Conservation (phyloP, 2,797 vertebrate genomes). For the Enteromius fasciolatus region DNA sequence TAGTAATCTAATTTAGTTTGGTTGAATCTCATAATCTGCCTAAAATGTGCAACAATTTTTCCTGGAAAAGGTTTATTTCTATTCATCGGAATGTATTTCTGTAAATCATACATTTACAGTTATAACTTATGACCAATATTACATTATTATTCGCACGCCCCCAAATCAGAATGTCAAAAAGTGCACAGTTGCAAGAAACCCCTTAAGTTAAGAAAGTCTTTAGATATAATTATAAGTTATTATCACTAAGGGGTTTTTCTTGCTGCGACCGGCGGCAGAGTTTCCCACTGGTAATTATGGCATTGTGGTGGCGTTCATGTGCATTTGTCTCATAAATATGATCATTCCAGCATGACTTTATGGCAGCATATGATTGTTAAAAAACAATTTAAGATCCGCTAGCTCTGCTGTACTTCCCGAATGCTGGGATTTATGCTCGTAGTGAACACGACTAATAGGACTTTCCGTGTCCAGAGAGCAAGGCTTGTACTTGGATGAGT, state of each 20-base stretch:
- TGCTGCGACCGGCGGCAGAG: neutral
- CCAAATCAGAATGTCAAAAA: slow-evolving; percentile 3
- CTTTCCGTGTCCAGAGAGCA: neutral
- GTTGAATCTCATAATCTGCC: neutral
- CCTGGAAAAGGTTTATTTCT: neutral
- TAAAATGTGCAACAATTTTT: neutral
- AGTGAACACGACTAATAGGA: slow-evolving; percentile 33
- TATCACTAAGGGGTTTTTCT: neutral
- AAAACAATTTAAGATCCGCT: slow-evolving; percentile 15
- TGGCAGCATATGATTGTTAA: slow-evolving; percentile 15
- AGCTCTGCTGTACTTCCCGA: slow-evolving; percentile 19
- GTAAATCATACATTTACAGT: neutral
- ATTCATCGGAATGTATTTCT: neutral
- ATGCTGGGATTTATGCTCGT: slow-evolving; percentile 31
- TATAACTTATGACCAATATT: neutral
- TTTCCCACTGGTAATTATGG: slow-evolving; percentile 13
- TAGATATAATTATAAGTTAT: neutral
- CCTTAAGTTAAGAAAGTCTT: neutral
- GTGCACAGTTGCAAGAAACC: neutral
- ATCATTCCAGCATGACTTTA: neutral
- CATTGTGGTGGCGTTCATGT: neutral
- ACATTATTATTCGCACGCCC: neutral
- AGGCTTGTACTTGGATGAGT: slow-evolving; percentile 32
- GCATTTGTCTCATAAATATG: slow-evolving; percentile 17
- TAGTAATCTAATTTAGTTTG: neutral